Percentiles rank a stretch among this genome's conserved stretches.
phyloP scores from a whole-genome alignment of 2,888 invertebrate species.

The Diaperis boleti region DNA sequence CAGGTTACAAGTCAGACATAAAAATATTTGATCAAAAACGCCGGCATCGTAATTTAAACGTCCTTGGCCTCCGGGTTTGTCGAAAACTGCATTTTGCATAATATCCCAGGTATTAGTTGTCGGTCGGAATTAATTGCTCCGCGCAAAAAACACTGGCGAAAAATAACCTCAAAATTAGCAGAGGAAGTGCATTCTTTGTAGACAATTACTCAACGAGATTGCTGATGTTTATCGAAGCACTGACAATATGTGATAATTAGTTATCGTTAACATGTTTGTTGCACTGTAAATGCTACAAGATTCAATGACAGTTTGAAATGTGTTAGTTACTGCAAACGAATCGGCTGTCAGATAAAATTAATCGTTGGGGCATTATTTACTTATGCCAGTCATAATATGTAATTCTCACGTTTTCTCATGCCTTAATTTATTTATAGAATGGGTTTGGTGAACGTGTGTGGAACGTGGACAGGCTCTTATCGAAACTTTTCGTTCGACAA shows the following conservation, averaged over 20 bases:
- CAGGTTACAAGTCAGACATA: constrained; percentile 31
- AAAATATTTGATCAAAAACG: constrained; percentile 34
- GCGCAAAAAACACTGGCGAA: constrained; percentile 2
- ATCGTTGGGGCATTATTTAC: not conserved
- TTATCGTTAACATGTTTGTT: constrained; percentile 8
- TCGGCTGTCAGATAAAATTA: not conserved
- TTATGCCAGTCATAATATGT: too few species aligned
- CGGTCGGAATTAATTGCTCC: constrained; percentile 29
- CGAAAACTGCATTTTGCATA: constrained; percentile 35
- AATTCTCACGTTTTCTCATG: not conserved
- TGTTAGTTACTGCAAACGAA: constrained; percentile 1
- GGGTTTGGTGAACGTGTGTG: too few species aligned
- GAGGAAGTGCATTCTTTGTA: constrained; percentile 12
- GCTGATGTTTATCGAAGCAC: constrained; percentile 9
- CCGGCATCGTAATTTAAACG: constrained; percentile 29
- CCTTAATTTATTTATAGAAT: not conserved
- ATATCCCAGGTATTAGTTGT: constrained; percentile 23
- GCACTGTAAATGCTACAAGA: constrained; percentile 5
- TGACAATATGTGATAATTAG: constrained; percentile 12
- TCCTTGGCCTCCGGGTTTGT: constrained; percentile 23
- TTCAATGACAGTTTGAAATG: constrained; percentile 1
- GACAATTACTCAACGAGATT: not conserved
- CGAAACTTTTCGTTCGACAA: too few species aligned
- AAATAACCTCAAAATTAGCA: not conserved
- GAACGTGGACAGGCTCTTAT: too few species aligned